These are phyloP conservation scores for Macrochelys suwanniensis DNA, from an alignment of 2,797 vertebrate genomes.

Conservation along the genomic window DNA sequence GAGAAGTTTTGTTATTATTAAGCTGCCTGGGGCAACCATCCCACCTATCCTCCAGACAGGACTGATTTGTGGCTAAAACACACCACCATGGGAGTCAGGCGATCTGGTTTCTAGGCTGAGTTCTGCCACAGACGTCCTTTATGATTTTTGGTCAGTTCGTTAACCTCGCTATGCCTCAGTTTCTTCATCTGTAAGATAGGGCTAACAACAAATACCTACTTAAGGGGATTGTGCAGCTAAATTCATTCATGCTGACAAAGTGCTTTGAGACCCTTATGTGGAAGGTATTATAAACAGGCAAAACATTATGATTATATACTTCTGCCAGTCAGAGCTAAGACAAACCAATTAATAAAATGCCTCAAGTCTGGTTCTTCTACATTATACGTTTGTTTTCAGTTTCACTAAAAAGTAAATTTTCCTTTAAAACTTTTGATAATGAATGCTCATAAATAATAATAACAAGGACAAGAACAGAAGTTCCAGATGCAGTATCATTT, in stretches of 20 bases:
- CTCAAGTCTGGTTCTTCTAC: background rate
- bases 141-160: background rate
- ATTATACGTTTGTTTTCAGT: background rate
- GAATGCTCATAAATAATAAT: background rate
- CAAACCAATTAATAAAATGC: background rate
- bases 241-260: background rate
- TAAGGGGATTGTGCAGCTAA: background rate
- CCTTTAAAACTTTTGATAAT: background rate
- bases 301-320: background rate
- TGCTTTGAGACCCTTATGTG: background rate
- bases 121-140: background rate
- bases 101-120: background rate
- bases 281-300: background rate
- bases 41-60: accelerated
- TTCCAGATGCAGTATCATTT: background rate
- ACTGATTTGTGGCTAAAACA: background rate
- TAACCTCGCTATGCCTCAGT: background rate
- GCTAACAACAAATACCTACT: background rate
- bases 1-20: background rate
- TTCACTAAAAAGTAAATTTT: background rate
- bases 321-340: background rate
- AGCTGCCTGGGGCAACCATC: background rate
- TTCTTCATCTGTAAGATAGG: background rate
- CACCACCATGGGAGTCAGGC: background rate
- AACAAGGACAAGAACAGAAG: background rate